These are phyloP conservation scores for Canis aureus DNA, from an alignment of 2,113 vertebrate species.

Conservation along the genomic window DNA sequence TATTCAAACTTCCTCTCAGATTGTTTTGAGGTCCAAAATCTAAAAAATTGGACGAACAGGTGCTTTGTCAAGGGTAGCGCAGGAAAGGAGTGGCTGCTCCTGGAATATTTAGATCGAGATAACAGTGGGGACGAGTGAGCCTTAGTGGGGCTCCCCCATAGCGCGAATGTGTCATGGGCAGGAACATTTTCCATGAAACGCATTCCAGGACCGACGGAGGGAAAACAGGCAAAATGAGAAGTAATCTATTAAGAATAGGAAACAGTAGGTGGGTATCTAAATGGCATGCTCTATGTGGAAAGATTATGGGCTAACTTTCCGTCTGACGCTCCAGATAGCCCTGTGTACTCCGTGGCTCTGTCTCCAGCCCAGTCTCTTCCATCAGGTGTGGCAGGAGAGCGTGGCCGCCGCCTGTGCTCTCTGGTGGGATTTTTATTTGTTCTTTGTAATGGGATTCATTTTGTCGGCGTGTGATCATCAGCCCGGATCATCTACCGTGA, in stretches of 20 bases:
- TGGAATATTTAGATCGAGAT: background rate
- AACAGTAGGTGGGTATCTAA: background rate
- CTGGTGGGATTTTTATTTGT: slow-evolving; percentile 27
- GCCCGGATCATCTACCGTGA: background rate
- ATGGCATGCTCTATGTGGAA: background rate
- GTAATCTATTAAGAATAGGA: background rate
- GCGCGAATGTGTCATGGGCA: background rate
- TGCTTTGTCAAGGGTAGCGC: background rate
- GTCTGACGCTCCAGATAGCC: background rate
- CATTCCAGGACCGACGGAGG: slow-evolving; percentile 14
- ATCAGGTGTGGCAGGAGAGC: background rate
- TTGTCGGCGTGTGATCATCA: slow-evolving; percentile 37
- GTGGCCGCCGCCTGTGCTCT: background rate
- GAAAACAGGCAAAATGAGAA: background rate
- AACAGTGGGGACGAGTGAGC: background rate
- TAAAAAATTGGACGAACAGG: background rate
- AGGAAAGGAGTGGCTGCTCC: background rate
- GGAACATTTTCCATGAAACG: background rate
- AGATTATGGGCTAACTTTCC: background rate
- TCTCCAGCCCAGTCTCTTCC: background rate
- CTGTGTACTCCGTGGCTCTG: background rate
- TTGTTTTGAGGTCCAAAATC: background rate
- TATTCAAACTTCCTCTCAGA: background rate
- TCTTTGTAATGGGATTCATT: slow-evolving; percentile 50
- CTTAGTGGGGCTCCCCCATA: background rate